Conservation (phyloP, 2,797 vertebrate genomes). For the Sciaenops ocellatus region DNA sequence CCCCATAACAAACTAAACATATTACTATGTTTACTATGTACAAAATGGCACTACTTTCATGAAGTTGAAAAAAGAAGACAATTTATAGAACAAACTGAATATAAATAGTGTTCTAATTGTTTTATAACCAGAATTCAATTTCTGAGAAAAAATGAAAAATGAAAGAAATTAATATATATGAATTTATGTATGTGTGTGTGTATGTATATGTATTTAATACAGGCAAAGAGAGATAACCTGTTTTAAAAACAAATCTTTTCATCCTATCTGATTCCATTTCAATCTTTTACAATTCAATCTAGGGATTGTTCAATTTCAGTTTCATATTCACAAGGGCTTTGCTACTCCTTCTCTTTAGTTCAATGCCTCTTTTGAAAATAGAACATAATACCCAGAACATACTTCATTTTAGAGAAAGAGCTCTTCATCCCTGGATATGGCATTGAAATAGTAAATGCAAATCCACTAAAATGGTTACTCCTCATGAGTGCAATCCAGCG, state of each 20-base stretch:
- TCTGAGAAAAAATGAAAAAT: no score
- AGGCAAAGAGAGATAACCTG: not conserved
- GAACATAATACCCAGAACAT: conserved; percentile 62
- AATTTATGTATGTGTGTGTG: no score
- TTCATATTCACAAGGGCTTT: conserved; percentile 50
- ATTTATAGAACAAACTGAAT: not conserved
- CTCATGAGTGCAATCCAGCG: conserved; percentile 65
- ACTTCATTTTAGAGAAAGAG: conserved; percentile 56
- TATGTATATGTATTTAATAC: no score
- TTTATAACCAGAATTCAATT: not conserved
- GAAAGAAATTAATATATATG: no score
- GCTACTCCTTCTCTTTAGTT: conserved; percentile 43
- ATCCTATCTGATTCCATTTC: conserved; percentile 47
- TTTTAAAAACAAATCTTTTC: conserved; percentile 34
- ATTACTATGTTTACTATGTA: no score
- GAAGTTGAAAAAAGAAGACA: not conserved
- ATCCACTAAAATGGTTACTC: conserved; percentile 75
- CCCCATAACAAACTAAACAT: no score
- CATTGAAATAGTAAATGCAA: conserved; percentile 73
- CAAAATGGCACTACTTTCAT: not conserved
- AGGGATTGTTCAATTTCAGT: conserved; percentile 54
- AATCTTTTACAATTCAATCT: conserved; percentile 53
- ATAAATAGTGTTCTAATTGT: not conserved
- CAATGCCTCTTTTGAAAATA: conserved; percentile 63
- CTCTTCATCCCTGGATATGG: conserved; percentile 67